Conservation (phyloP, 92 coral and sea anemone species). For the Isaurus tuberculatus region DNA sequence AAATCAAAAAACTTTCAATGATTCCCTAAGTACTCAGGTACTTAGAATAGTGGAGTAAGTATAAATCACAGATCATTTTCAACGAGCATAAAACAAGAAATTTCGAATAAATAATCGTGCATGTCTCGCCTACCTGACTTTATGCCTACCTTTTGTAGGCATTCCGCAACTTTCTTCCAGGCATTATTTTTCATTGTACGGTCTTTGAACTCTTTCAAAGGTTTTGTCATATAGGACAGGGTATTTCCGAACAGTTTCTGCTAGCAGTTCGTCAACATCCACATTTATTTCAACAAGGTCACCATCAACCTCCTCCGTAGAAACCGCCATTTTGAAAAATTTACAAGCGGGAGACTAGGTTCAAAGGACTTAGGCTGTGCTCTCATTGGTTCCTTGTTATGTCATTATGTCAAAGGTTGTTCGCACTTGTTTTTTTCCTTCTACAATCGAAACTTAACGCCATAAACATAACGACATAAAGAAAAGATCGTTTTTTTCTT, state of each 20-base stretch:
- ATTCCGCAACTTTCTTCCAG: conserved; percentile 22
- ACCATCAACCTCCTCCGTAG: neutral
- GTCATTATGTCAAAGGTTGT: conserved; percentile 49
- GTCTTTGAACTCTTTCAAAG: neutral
- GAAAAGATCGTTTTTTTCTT: conserved; percentile 43
- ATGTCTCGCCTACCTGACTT: conserved; percentile 29
- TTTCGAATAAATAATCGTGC: neutral
- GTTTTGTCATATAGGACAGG: conserved; percentile 21
- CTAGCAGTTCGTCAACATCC: neutral
- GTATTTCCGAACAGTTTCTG: conserved; percentile 26
- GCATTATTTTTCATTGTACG: conserved; percentile 25
- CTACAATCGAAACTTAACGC: conserved; percentile 22
- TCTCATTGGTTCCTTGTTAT: conserved; percentile 49
- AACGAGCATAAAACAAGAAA: neutral
- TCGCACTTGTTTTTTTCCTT: conserved; percentile 46
- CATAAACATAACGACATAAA: conserved; percentile 40
- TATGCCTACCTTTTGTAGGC: conserved; percentile 8
- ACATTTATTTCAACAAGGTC: conserved; percentile 14
- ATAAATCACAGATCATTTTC: neutral
- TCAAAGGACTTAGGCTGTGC: neutral
- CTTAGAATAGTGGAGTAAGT: neutral
- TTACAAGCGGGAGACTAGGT: neutral
- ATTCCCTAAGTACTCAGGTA: neutral
- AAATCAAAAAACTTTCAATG: neutral
- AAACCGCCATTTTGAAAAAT: conserved; percentile 16